Conservation (phyloP, 2,888 invertebrate species). For the Oxytorus armatus region DNA sequence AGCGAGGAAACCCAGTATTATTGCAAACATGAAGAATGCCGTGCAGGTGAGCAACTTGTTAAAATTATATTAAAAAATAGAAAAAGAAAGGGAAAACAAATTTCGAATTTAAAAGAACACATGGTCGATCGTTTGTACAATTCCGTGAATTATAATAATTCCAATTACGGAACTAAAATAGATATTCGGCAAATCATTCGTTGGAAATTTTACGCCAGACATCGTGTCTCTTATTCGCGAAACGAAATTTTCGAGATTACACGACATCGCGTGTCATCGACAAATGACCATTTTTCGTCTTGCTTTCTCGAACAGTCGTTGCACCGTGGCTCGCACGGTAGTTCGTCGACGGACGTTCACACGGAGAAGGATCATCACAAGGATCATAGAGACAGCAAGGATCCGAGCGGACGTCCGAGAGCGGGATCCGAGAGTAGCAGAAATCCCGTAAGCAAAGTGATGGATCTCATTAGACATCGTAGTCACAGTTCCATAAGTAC, state of each 20-base stretch:
- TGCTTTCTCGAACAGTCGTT: conserved; percentile 77
- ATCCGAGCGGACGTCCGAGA: conserved; percentile 77
- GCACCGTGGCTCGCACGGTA: conserved; percentile 80
- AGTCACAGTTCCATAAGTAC: conserved; percentile 90
- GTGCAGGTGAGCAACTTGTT: conserved; percentile 90
- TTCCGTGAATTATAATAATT: too few relatives aligned
- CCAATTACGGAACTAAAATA: too few relatives aligned
- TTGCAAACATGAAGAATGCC: conserved; percentile 94
- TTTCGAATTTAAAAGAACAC: too few relatives aligned
- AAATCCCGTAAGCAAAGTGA: conserved; percentile 95
- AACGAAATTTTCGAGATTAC: not conserved
- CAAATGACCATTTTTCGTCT: conserved; percentile 18
- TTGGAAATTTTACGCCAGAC: too few relatives aligned
- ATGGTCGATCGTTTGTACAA: too few relatives aligned
- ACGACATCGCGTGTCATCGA: too few relatives aligned
- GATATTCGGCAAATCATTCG: too few relatives aligned
- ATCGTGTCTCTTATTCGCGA: too few relatives aligned
- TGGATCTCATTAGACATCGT: conserved; percentile 94
- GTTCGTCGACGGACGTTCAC: conserved; percentile 79
- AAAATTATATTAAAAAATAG: too few relatives aligned
- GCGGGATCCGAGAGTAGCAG: conserved; percentile 86
- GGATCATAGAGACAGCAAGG: conserved; percentile 74
- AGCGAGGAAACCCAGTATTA: conserved; percentile 88
- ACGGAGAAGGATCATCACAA: conserved; percentile 78
- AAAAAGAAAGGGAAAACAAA: too few relatives aligned